Evolutionary conservation across 2,113 vertebrate genomes (phyloP).

Genomic region (Paracyprichromis sp.): DNA sequence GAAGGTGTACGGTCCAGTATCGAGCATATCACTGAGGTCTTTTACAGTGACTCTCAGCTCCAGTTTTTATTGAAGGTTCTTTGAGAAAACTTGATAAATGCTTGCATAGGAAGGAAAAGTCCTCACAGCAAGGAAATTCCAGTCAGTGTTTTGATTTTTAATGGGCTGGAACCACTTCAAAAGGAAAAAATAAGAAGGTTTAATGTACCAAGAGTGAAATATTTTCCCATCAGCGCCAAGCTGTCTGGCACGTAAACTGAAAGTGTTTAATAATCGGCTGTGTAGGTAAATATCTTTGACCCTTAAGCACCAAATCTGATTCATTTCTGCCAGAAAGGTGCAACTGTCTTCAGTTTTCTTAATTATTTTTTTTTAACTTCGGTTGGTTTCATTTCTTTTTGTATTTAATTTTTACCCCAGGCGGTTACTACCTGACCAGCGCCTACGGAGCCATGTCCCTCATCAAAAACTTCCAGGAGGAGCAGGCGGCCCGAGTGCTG

Average conservation of each 20-base stretch:
- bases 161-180: slow-evolving; percentile 24
- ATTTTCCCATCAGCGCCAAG: slow-evolving; percentile 4
- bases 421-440: slow-evolving; percentile 94
- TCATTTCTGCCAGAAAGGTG: rapidly evolving
- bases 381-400: neutral
- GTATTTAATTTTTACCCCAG: slow-evolving; percentile 42
- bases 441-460: slow-evolving; percentile 91
- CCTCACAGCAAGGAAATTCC: slow-evolving; percentile 19
- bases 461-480: slow-evolving; percentile 96
- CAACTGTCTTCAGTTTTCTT: neutral
- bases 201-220: neutral
- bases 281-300: neutral
- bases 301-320: neutral
- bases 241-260: neutral
- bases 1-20: neutral
- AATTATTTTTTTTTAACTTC: neutral
- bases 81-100: neutral
- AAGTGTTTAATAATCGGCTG: neutral
- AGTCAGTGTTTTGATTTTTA: neutral
- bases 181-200: neutral
- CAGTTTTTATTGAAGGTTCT: neutral
- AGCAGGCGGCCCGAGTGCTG: slow-evolving; percentile 86
- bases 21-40: rapidly evolving
- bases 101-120: slow-evolving; percentile 6
- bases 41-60: neutral